Evolutionary conservation across 2,113 vertebrate genomes (phyloP).

Genomic region (Mustela nigripes): DNA sequence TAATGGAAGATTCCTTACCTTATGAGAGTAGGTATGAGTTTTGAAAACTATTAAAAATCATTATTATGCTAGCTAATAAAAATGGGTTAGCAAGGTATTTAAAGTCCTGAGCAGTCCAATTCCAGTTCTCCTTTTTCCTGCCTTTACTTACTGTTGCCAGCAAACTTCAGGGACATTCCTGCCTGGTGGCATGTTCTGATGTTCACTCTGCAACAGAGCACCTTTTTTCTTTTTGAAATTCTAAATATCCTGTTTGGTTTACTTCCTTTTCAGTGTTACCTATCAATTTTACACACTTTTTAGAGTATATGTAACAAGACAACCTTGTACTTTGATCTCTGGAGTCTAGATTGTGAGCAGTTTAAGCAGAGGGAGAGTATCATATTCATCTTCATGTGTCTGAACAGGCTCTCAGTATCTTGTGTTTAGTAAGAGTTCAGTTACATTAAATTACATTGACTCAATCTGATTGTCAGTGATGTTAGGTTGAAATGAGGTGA

Average conservation of each 20-base stretch:
- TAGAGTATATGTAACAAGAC: not conserved
- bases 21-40: constrained; percentile 7
- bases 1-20: constrained; percentile 11
- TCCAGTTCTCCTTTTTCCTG: not conserved
- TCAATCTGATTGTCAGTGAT: not conserved
- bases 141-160: not conserved
- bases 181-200: not conserved
- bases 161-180: not conserved
- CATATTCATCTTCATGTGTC: not conserved
- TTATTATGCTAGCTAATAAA: constrained; percentile 36
- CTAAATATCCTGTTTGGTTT: not conserved
- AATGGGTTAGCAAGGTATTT: not conserved
- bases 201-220: not conserved
- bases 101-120: not conserved
- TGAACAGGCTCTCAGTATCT: not conserved
- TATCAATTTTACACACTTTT: not conserved
- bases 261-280: not conserved
- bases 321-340: not conserved
- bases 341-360: not conserved
- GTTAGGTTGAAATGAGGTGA: not conserved
- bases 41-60: constrained; percentile 1
- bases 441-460: not conserved
- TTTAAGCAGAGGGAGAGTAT: not conserved
- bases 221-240: constrained; percentile 31
- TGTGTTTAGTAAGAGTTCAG: constrained; percentile 26